Percentiles rank a stretch among this genome's conserved stretches.
Conservation (phyloP, 2,888 invertebrate species). For the Scotopteryx bipunctaria region DNA sequence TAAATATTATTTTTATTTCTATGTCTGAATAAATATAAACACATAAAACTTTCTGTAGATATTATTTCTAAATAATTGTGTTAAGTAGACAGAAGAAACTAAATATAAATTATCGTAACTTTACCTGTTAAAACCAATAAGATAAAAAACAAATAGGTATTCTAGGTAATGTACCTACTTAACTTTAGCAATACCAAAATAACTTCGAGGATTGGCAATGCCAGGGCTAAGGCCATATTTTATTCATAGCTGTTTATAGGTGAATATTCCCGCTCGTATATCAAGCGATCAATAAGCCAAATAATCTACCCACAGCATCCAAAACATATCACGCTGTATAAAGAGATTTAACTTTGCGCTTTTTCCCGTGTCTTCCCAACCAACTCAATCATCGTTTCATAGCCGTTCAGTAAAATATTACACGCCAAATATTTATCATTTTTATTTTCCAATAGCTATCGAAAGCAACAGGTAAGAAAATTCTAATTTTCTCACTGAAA, state of each 20-base stretch:
- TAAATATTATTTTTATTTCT: no score
- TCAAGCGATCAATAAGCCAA: constrained; percentile 4
- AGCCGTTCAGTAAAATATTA: neutral
- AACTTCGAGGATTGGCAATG: constrained; percentile 3
- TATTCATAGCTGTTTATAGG: constrained; percentile 4
- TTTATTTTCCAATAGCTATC: constrained; percentile 7
- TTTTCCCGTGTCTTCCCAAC: no score
- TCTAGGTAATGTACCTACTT: constrained; percentile 1
- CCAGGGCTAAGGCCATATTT: neutral
- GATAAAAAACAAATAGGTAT: neutral
- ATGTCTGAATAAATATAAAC: no score
- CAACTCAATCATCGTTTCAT: neutral
- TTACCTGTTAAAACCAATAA: no score
- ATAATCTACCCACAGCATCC: neutral
- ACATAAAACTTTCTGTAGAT: no score
- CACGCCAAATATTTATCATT: constrained; percentile 4
- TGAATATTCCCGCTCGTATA: neutral
- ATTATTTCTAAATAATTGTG: no score
- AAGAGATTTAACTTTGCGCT: no score
- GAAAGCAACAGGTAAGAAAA: constrained; percentile 19
- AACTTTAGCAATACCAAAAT: constrained; percentile 6
- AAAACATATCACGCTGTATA: neutral
- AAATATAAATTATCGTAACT: no score
- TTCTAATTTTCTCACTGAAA: neutral
- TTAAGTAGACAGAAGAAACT: no score